Percentiles rank a stretch among this genome's conserved stretches.
phyloP scores from a whole-genome alignment of 2,113 vertebrate species.

The Illadopsis cleaveri region DNA sequence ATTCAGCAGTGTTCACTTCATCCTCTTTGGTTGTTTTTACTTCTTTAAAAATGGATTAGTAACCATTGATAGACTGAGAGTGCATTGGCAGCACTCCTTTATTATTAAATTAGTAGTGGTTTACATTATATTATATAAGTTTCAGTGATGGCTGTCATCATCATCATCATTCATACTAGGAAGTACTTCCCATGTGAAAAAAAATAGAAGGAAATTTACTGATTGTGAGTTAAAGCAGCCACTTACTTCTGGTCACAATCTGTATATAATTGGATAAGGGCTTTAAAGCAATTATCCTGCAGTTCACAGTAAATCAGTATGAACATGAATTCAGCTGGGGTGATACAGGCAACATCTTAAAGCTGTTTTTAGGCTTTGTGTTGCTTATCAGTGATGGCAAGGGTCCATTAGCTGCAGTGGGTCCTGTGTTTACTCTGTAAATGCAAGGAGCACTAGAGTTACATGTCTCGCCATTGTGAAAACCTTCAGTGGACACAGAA shows the following conservation, averaged over 20 bases:
- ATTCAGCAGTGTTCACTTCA: background rate
- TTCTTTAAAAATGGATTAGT: background rate
- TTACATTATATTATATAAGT: background rate
- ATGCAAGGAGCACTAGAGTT: background rate
- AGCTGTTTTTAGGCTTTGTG: background rate
- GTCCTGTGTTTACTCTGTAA: background rate
- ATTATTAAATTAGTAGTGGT: background rate
- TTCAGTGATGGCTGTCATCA: background rate
- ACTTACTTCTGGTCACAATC: background rate
- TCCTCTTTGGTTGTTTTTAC: background rate
- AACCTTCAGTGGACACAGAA: background rate
- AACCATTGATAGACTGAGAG: background rate
- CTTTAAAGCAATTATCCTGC: background rate
- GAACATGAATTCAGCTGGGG: background rate
- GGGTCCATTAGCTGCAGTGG: background rate
- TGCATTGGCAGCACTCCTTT: background rate
- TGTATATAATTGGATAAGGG: background rate
- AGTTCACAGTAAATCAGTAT: background rate
- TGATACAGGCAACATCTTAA: background rate
- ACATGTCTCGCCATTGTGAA: background rate
- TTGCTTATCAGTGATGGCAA: background rate
- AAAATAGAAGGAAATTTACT: background rate
- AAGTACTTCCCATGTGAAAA: background rate
- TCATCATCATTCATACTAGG: background rate
- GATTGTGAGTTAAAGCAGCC: background rate